Percentiles rank a stretch among this genome's conserved stretches.
phyloP scores from a whole-genome alignment of 2,888 invertebrate species.

The Lithophane ornitopus region DNA sequence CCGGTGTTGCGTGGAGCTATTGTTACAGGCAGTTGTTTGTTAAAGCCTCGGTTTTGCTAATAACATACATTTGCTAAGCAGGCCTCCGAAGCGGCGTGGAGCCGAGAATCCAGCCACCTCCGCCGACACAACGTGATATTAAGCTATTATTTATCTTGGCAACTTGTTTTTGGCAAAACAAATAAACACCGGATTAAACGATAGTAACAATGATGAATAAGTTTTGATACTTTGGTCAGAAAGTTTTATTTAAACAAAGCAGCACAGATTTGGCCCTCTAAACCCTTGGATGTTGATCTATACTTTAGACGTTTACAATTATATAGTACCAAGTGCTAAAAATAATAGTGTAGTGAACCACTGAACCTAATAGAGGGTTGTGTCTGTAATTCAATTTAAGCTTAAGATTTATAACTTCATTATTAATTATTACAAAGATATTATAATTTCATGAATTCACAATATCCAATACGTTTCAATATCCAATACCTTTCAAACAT shows the following conservation, averaged over 20 bases:
- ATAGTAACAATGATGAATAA: conserved; percentile 20
- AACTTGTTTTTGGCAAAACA: conserved; percentile 81
- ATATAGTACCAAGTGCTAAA: not conserved
- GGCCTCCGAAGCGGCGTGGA: conserved; percentile 72
- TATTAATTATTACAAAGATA: not conserved
- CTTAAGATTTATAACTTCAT: not conserved
- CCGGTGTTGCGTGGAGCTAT: conserved; percentile 65
- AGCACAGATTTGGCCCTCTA: not conserved
- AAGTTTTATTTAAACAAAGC: not conserved
- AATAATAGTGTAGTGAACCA: not conserved
- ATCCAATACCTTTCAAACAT: not conserved
- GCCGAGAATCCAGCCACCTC: conserved; percentile 89
- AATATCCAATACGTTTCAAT: not conserved
- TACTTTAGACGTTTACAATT: not conserved
- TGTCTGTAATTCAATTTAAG: not conserved
- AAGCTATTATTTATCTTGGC: conserved; percentile 89
- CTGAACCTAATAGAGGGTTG: not conserved
- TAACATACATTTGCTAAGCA: conserved; percentile 85
- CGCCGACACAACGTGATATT: conserved; percentile 83
- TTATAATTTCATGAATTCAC: not conserved
- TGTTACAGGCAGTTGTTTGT: conserved; percentile 81
- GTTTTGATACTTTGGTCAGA: conserved; percentile 71
- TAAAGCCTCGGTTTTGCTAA: conserved; percentile 77
- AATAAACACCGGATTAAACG: conserved; percentile 71
- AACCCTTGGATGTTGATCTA: not conserved